Evolutionary conservation across 1,140 invertebrate species (phyloP).

Genomic region (Tetranychus cinnabarinus): DNA sequence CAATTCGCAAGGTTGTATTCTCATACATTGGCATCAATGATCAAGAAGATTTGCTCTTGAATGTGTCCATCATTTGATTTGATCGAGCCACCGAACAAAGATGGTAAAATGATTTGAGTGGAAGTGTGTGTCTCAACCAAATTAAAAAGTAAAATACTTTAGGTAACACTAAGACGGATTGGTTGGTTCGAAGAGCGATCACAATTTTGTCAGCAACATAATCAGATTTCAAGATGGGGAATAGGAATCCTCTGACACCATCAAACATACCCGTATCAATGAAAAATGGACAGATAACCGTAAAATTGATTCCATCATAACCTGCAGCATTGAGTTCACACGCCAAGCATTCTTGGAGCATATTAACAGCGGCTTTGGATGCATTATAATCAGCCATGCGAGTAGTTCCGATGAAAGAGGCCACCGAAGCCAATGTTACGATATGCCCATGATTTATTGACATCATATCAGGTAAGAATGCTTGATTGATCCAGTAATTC

Average conservation of each 20-base stretch:
- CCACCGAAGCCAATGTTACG: conserved; percentile 78
- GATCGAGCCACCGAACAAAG: too few relatives aligned
- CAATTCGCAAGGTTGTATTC: too few relatives aligned
- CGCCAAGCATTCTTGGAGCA: conserved; percentile 62
- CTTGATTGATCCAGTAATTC: conserved; percentile 36
- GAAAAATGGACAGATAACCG: conserved; percentile 76
- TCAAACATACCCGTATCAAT: conserved; percentile 58
- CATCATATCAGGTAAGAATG: conserved; percentile 45
- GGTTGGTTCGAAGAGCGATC: background rate
- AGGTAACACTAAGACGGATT: background rate
- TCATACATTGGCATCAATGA: too few relatives aligned
- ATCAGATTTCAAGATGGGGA: background rate
- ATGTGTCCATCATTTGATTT: too few relatives aligned
- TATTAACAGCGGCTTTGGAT: conserved; percentile 76
- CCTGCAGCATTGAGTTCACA: conserved; percentile 35
- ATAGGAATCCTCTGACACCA: background rate
- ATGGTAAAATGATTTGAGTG: too few relatives aligned
- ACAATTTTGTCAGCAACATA: background rate
- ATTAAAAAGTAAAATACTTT: background rate
- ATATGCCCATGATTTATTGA: conserved; percentile 62
- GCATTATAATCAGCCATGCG: conserved; percentile 83
- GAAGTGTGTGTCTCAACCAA: too few relatives aligned
- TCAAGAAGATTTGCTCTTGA: too few relatives aligned
- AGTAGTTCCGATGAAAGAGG: conserved; percentile 52
- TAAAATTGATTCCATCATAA: conserved; percentile 50